These are phyloP conservation scores for Grallaria varia DNA, from an alignment of 2,113 vertebrate genomes.

Conservation along the genomic window DNA sequence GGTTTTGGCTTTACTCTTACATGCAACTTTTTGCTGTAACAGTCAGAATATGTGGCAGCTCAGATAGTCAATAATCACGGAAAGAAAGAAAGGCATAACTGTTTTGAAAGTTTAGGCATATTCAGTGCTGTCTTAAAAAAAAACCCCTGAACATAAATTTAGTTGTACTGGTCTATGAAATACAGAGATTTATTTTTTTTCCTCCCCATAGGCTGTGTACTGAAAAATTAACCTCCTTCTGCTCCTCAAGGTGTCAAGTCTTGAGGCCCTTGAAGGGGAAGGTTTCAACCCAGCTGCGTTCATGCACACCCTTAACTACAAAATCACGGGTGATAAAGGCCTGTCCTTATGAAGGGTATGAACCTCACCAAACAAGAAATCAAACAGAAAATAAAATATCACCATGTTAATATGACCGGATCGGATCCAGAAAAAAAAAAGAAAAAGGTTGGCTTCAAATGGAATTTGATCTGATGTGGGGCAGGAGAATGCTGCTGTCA, in stretches of 20 bases:
- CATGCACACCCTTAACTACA: background rate
- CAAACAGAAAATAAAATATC: conserved; percentile 23
- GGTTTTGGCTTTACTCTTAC: background rate
- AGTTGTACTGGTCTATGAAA: background rate
- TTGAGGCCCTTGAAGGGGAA: background rate
- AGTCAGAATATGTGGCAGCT: background rate
- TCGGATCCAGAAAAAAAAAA: accelerated
- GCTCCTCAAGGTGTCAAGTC: background rate
- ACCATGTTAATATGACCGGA: background rate
- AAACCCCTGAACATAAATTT: background rate
- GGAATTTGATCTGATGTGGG: conserved; percentile 34
- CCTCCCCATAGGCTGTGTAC: accelerated
- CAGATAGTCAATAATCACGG: background rate
- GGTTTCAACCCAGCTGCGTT: background rate
- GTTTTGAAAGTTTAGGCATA: background rate
- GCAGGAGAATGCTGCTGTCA: conserved; percentile 24
- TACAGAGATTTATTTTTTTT: background rate
- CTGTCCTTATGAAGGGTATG: background rate
- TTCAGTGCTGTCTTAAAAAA: background rate
- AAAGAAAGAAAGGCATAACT: background rate
- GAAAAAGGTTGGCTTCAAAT: background rate
- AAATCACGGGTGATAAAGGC: background rate
- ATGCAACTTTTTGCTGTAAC: background rate
- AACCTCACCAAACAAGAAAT: conserved; percentile 20
- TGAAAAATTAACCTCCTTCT: background rate